phyloP scores from a whole-genome alignment of 1,140 invertebrate genomes.

The Cydia splendana region DNA sequence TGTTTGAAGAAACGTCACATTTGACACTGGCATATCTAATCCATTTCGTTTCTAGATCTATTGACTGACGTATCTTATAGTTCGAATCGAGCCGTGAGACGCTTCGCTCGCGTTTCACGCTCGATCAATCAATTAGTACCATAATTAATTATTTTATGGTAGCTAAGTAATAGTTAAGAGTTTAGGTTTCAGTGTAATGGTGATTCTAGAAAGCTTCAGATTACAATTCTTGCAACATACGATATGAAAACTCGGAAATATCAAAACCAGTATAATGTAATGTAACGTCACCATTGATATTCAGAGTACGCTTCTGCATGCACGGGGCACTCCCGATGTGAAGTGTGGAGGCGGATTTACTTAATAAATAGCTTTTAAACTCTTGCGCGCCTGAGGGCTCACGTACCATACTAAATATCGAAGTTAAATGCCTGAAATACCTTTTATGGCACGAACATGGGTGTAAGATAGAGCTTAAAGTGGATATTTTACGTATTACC shows the following conservation, averaged over 20 bases:
- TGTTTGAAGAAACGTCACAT: no score
- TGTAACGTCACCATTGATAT: slow-evolving; percentile 28
- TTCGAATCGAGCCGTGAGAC: no score
- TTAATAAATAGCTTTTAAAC: slow-evolving; percentile 32
- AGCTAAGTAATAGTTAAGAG: no score
- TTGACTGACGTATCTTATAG: no score
- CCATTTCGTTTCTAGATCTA: no score
- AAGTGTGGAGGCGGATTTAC: slow-evolving; percentile 25
- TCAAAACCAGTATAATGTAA: background rate
- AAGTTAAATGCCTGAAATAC: slow-evolving; percentile 12
- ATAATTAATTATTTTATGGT: no score
- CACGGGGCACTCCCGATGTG: slow-evolving; percentile 2
- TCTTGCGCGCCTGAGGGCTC: background rate
- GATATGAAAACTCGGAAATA: slow-evolving; percentile 12
- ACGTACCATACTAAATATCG: slow-evolving; percentile 11
- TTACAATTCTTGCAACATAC: background rate
- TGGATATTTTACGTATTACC: background rate
- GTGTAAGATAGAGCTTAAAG: background rate
- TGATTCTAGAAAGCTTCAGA: background rate
- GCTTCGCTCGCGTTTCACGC: no score
- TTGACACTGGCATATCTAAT: no score
- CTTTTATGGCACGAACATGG: background rate
- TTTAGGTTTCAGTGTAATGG: no score
- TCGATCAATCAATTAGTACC: no score
- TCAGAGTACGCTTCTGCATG: slow-evolving; percentile 17